phyloP scores from a whole-genome alignment of 2,113 vertebrate species.

The Neolamprologus falcicula region DNA sequence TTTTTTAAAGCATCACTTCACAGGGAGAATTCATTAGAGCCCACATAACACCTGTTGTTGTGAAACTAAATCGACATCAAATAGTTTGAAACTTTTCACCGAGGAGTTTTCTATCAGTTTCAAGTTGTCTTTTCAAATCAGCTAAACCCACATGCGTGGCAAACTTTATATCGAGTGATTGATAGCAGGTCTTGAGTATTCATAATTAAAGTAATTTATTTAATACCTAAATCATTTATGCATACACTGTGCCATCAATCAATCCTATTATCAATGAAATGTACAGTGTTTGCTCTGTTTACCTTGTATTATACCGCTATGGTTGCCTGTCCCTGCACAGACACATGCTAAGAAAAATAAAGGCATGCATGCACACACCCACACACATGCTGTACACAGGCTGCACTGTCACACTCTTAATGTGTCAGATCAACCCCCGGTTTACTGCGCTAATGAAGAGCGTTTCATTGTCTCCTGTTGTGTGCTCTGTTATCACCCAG shows the following conservation, averaged over 20 bases:
- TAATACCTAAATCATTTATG: neutral
- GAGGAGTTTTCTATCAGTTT: neutral
- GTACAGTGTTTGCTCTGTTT: neutral
- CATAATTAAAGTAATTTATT: slow-evolving; percentile 3
- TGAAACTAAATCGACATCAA: slow-evolving; percentile 1
- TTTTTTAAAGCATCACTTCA: neutral
- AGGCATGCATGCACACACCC: neutral
- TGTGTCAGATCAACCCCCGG: slow-evolving; percentile 25
- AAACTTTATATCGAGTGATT: neutral
- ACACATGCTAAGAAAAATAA: neutral
- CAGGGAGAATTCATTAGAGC: slow-evolving; percentile 5
- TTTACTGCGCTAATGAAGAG: slow-evolving; percentile 40
- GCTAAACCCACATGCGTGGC: neutral
- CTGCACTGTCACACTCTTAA: slow-evolving; percentile 19
- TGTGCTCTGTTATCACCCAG: slow-evolving; percentile 19
- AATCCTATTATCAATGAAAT: neutral
- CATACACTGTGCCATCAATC: neutral
- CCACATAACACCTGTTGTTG: neutral
- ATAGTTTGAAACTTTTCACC: neutral
- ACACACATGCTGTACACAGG: neutral
- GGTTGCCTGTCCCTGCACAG: neutral
- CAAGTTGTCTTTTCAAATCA: neutral
- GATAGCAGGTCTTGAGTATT: neutral
- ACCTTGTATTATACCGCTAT: neutral
- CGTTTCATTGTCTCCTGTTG: slow-evolving; percentile 32